These are phyloP conservation scores for Drepana arcuata DNA, from an alignment of 1,140 invertebrate species.

Conservation along the genomic window DNA sequence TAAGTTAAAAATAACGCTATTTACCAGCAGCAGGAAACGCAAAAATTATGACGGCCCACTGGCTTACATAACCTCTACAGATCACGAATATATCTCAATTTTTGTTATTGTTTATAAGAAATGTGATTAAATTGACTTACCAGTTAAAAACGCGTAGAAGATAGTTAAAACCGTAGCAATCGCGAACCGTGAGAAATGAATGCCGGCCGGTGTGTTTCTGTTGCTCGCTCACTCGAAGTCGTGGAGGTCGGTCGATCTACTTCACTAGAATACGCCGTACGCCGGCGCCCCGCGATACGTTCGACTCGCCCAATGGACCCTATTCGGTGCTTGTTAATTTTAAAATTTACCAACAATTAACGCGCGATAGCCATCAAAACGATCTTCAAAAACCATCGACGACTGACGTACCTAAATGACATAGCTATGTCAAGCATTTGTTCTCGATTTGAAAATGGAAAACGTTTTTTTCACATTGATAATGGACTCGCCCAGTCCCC, in stretches of 20 bases:
- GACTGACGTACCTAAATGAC: constrained; percentile 14
- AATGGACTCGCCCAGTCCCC: constrained; percentile 47
- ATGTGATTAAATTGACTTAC: constrained; percentile 16
- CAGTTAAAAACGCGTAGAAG: constrained; percentile 13
- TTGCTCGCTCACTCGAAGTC: constrained; percentile 37
- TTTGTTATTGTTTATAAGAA: not conserved
- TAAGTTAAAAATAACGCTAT: not conserved
- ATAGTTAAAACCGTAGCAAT: constrained; percentile 28
- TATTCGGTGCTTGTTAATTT: constrained; percentile 26
- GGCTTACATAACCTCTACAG: not conserved
- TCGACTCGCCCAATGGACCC: constrained; percentile 44
- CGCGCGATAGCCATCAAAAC: constrained; percentile 23
- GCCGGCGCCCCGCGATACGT: constrained; percentile 35
- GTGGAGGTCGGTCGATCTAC: constrained; percentile 34
- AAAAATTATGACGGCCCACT: not conserved
- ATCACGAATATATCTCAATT: not conserved
- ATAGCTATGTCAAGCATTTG: constrained; percentile 30
- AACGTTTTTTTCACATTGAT: constrained; percentile 33
- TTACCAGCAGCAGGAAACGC: not conserved
- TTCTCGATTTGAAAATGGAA: constrained; percentile 48
- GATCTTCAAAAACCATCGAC: constrained; percentile 28
- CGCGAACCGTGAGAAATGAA: constrained; percentile 45
- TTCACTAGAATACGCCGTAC: constrained; percentile 41
- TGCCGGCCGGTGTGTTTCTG: constrained; percentile 44
- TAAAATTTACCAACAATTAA: constrained; percentile 25